Base-by-base conservation (phyloP, 2,113 vertebrate species). In the Barbus barbus region DNA sequence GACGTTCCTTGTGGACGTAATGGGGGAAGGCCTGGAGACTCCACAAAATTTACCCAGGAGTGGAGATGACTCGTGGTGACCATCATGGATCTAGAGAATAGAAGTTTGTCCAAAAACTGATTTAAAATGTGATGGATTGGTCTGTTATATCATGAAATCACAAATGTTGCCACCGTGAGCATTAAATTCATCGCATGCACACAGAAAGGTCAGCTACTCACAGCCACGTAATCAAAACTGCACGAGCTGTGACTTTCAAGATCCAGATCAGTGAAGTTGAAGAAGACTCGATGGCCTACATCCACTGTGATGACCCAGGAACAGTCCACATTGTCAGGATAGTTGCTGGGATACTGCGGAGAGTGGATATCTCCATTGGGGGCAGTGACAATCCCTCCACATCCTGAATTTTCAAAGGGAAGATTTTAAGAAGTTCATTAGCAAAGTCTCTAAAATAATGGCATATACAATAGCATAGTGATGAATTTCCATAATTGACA, bases 341-440 rank as follows among this genome's bases (percentile, higher is more conserved):
- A 98, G 88, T 92, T 93, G 51, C 83, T 93, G 28, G 97, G 97
- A 83, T 97, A 98, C 82, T 91, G 92, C 41, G 97, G 97, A 89
- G 97, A 99, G 88, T 97, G 97, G 91, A 99, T 97, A 89, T 98
- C 96, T 85, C 98, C 98, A 33, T 87, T 93, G 5, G 94, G 95
- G 86, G 93, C 93, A 13, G 94, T 95, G 87, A 98, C 94, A 71
- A 95, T 85, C 13, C 98, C 97, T 69, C 98, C 98, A 87, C 97
- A 99, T 67, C 97, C 97, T 99, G 91, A 48, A 94, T 86, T 84
- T 89, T 28, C 4, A 84, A 26, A 33, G 16, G 33, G 1, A 4
- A 20, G 46, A 67, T 67, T 67, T 67, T 33, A 44, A 44, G 41
- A 44, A 44, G 11, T 74, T 22, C 24, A 16, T 75, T n/a, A 31